These are phyloP conservation scores for Bombus terrestris DNA, from an alignment of 1,140 invertebrate species.

Conservation along the genomic window DNA sequence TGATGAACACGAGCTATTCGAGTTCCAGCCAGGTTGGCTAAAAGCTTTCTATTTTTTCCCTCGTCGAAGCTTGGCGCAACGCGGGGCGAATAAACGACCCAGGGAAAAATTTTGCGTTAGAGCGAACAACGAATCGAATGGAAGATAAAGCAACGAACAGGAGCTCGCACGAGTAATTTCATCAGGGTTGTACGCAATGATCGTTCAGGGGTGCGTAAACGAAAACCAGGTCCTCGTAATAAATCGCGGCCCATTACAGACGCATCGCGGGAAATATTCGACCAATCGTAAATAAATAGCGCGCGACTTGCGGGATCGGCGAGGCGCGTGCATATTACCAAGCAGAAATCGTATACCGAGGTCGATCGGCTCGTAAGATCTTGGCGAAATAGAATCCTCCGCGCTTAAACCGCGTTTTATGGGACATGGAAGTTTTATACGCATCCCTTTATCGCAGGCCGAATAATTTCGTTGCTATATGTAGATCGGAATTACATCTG, in stretches of 20 bases:
- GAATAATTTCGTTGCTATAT: constrained; percentile 34
- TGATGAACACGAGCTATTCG: not conserved
- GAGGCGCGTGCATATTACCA: not conserved
- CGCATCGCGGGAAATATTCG: not conserved
- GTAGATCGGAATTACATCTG: constrained; percentile 22
- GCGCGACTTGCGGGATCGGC: constrained; percentile 4
- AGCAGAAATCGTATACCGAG: not conserved
- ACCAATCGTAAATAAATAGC: constrained; percentile 34
- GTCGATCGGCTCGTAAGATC: constrained; percentile 14
- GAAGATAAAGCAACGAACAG: too few species aligned
- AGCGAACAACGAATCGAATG: too few species aligned
- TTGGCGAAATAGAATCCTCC: constrained; percentile 19
- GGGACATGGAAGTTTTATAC: constrained; percentile 27
- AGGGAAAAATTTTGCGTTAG: too few species aligned
- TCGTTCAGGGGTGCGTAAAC: too few species aligned
- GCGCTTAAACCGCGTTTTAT: constrained; percentile 24
- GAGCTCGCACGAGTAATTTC: too few species aligned
- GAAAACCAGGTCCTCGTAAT: too few species aligned
- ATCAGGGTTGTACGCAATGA: too few species aligned
- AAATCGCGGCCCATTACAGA: too few species aligned
- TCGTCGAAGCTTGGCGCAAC: not conserved
- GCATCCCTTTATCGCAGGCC: not conserved
- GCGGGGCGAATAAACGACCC: too few species aligned
- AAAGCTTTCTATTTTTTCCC: constrained; percentile 30
- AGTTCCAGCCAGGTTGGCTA: not conserved